phyloP scores from a whole-genome alignment of 2,888 invertebrate species.

The Drosophila gaucha region DNA sequence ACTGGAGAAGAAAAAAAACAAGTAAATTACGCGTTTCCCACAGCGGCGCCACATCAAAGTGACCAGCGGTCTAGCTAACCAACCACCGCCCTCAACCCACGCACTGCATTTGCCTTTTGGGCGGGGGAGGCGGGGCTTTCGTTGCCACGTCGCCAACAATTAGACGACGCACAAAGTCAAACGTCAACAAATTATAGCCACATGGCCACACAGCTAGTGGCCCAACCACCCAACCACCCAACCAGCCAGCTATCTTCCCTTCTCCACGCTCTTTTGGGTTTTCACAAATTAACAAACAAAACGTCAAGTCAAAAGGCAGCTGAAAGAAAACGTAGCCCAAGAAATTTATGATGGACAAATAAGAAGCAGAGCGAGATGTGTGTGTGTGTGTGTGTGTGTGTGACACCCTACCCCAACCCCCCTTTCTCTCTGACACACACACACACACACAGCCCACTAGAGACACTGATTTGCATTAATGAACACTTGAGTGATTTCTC shows the following conservation, averaged over 20 bases:
- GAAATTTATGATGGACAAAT: constrained; percentile 50
- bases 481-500: constrained; percentile 79
- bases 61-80: constrained; percentile 63
- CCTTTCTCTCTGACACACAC: constrained; percentile 1
- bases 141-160: constrained; percentile 65
- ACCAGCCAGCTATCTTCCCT: background rate
- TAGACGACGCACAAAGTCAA: constrained; percentile 80
- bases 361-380: constrained; percentile 20
- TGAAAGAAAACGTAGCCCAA: constrained; percentile 55
- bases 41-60: constrained; percentile 83
- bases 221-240: background rate
- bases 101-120: constrained; percentile 32
- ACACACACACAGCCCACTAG: constrained; percentile 38
- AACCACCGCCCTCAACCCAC: background rate
- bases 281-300: constrained; percentile 78
- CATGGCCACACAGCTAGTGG: constrained; percentile 65
- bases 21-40: constrained; percentile 83
- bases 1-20: constrained; percentile 20
- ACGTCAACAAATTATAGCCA: constrained; percentile 80
- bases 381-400: background rate
- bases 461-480: constrained; percentile 83
- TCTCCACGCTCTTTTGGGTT: constrained; percentile 17
- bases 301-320: constrained; percentile 61
- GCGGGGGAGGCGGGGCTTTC: constrained; percentile 5
- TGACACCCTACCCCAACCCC: constrained; percentile 7